Evolutionary conservation across 1,140 invertebrate species (phyloP).

Genomic region (Micrasema minimum): DNA sequence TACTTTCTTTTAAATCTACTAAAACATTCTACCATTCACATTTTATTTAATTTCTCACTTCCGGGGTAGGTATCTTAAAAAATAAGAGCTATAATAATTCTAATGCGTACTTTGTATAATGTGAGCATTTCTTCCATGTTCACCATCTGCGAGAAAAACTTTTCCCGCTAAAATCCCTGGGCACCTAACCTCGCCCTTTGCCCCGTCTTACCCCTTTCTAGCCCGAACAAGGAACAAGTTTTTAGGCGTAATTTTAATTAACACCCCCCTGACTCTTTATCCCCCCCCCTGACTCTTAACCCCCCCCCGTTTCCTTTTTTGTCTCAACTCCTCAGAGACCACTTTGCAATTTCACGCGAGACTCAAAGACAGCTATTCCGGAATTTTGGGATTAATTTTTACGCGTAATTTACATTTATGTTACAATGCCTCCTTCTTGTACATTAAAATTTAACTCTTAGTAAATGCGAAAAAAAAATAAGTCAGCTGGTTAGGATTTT

Average conservation of each 20-base stretch:
- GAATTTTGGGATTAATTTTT: slow-evolving; percentile 33
- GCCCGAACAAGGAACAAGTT: slow-evolving; percentile 47
- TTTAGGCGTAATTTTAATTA: slow-evolving; percentile 54
- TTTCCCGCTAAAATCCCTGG: slow-evolving; percentile 28
- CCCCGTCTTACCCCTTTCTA: slow-evolving; percentile 40
- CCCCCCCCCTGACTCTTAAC: slow-evolving; percentile 47
- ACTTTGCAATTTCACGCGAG: slow-evolving; percentile 25
- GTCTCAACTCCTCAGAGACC: slow-evolving; percentile 34
- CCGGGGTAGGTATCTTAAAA: background rate
- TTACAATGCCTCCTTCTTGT: background rate
- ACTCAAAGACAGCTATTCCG: slow-evolving; percentile 29
- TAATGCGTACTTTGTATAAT: slow-evolving; percentile 35
- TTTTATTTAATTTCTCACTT: background rate
- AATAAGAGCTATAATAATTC: slow-evolving; percentile 6
- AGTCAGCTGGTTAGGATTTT: background rate
- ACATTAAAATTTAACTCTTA: background rate
- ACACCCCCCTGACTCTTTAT: no score
- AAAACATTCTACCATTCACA: no score
- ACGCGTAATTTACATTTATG: slow-evolving; percentile 25
- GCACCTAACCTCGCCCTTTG: slow-evolving; percentile 34
- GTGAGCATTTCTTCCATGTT: slow-evolving; percentile 25
- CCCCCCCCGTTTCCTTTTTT: slow-evolving; percentile 34
- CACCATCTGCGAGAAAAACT: slow-evolving; percentile 20
- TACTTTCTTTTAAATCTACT: background rate
- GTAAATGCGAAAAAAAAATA: background rate